Conservation (phyloP, 2,113 vertebrate genomes). For the Poecilia latipinna region DNA sequence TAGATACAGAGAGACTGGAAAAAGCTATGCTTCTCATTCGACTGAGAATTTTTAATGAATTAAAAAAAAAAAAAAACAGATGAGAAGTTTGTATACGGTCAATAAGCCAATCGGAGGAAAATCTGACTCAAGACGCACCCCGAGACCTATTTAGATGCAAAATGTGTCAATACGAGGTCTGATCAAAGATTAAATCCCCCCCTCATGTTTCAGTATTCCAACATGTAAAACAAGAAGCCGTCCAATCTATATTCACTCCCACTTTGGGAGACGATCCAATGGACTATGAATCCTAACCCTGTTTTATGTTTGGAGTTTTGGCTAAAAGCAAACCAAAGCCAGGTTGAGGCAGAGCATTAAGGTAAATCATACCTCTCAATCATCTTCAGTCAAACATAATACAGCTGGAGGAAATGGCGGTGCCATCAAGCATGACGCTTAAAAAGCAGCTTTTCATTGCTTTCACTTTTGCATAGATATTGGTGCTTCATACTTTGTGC, state of each 20-base stretch:
- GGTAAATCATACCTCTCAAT: constrained; percentile 37
- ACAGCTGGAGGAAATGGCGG: not conserved
- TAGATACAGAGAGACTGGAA: constrained; percentile 11
- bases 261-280: not conserved
- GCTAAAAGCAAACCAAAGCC: constrained; percentile 21
- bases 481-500: constrained; percentile 1
- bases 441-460: not conserved
- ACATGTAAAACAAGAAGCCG: not conserved
- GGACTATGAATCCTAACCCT: no score
- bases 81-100: constrained; percentile 28
- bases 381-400: constrained; percentile 30
- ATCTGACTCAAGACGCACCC: constrained; percentile 3
- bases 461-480: constrained; percentile 2
- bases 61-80: constrained; percentile 16
- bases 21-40: constrained; percentile 21
- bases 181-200: constrained; percentile 24
- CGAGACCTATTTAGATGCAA: not conserved
- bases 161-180: not conserved
- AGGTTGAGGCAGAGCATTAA: constrained; percentile 21
- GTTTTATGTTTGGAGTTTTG: not conserved
- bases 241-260: not conserved
- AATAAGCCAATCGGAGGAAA: constrained; percentile 16
- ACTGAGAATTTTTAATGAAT: constrained; percentile 46
- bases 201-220: not conserved
- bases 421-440: constrained; percentile 17